These are phyloP conservation scores for Coptotermes formosanus DNA, from an alignment of 1,140 invertebrate species.

Conservation along the genomic window DNA sequence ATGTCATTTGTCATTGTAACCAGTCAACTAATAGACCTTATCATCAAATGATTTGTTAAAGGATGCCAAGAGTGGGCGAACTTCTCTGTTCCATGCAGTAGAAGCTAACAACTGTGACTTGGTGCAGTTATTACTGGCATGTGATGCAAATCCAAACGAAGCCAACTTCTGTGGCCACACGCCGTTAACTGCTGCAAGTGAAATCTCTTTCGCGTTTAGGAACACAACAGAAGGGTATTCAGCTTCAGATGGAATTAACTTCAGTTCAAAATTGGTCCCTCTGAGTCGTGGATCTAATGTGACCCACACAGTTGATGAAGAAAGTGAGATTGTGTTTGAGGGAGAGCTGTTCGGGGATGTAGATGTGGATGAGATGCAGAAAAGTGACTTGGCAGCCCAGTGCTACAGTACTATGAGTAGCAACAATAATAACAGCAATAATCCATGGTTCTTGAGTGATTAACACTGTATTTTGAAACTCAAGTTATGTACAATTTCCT, in stretches of 20 bases:
- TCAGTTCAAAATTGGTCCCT: not conserved
- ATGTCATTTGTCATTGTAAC: no score
- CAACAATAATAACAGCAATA: not conserved
- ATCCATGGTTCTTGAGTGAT: not conserved
- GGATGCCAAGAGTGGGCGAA: slow-evolving; percentile 44
- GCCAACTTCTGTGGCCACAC: slow-evolving; percentile 43
- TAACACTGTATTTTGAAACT: not conserved
- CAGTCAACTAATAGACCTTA: no score
- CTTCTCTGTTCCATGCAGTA: slow-evolving; percentile 45
- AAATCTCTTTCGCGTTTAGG: not conserved
- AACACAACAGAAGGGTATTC: not conserved
- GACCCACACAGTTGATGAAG: not conserved
- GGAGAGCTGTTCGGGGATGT: not conserved
- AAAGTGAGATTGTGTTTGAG: not conserved
- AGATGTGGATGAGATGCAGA: not conserved
- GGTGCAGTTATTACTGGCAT: slow-evolving; percentile 38
- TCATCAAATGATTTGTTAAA: not conserved
- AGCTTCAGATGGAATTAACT: not conserved
- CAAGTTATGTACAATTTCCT: no score
- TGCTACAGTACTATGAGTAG: not conserved
- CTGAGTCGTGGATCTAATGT: not conserved
- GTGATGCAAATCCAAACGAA: slow-evolving; percentile 40
- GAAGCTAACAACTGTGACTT: slow-evolving; percentile 38
- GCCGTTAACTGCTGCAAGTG: slow-evolving; percentile 30
- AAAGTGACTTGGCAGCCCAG: not conserved